Evolutionary conservation across 2,888 invertebrate genomes (phyloP).

Genomic region (Drosophila borborema): DNA sequence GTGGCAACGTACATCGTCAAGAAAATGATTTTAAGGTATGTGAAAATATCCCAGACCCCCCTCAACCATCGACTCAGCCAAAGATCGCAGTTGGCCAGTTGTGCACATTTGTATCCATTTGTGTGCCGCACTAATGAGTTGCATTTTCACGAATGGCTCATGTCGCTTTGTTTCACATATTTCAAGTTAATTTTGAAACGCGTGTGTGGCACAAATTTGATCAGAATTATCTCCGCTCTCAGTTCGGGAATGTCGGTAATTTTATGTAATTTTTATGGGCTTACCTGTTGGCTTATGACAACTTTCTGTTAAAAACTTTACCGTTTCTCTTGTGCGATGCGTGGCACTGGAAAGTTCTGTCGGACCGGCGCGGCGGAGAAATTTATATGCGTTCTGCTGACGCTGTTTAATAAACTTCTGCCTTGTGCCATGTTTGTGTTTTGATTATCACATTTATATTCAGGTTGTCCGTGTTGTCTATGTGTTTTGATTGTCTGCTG

Average conservation of each 20-base stretch:
- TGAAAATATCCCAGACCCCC: slow-evolving; percentile 15
- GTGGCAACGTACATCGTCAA: slow-evolving; percentile 67
- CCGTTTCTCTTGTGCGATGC: slow-evolving; percentile 30
- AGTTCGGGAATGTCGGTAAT: slow-evolving; percentile 14
- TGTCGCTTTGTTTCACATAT: slow-evolving; percentile 36
- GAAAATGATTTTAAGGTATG: slow-evolving; percentile 84
- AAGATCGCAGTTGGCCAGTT: slow-evolving; percentile 12
- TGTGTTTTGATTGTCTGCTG: not conserved
- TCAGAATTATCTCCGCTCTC: slow-evolving; percentile 7
- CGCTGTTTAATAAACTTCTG: slow-evolving; percentile 40
- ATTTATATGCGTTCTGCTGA: slow-evolving; percentile 43
- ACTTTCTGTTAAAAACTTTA: slow-evolving; percentile 46
- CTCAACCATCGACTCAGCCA: not conserved
- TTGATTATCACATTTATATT: slow-evolving; percentile 70
- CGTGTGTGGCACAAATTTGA: slow-evolving; percentile 41
- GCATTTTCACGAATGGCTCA: slow-evolving; percentile 38
- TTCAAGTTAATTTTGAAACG: slow-evolving; percentile 50
- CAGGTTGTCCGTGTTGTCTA: slow-evolving; percentile 38
- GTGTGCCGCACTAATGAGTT: slow-evolving; percentile 41
- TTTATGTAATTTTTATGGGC: slow-evolving; percentile 60
- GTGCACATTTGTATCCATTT: slow-evolving; percentile 33
- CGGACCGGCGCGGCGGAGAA: slow-evolving; percentile 33
- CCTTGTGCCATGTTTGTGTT: slow-evolving; percentile 56
- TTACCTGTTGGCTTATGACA: slow-evolving; percentile 32
- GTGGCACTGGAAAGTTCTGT: slow-evolving; percentile 61